phyloP scores from a whole-genome alignment of 53 echinoderm and acorn worm genomes.

The Crossaster papposus region DNA sequence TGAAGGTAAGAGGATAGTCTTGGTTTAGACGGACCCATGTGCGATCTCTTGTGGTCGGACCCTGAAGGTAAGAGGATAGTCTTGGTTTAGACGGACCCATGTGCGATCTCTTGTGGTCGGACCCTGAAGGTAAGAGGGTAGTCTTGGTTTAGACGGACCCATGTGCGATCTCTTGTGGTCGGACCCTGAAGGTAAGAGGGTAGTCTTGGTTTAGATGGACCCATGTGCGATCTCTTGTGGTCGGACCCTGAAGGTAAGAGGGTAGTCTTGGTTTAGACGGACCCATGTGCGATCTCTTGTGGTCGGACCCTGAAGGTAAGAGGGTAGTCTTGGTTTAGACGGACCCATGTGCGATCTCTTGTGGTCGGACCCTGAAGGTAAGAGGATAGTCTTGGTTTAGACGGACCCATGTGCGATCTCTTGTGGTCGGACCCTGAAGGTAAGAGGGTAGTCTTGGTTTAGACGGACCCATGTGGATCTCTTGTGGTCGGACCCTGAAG shows the following conservation, averaged over 20 bases:
- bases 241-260: slow-evolving; percentile 95
- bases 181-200: slow-evolving; percentile 89
- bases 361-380: slow-evolving; percentile 99
- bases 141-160: slow-evolving; percentile 82
- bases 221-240: slow-evolving; percentile 99
- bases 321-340: slow-evolving; percentile 47
- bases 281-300: slow-evolving; percentile 98
- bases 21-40: slow-evolving; percentile 99
- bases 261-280: slow-evolving; percentile 70
- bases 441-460: slow-evolving; percentile 17
- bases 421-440: slow-evolving; percentile 99
- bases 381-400: slow-evolving; percentile 7
- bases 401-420: slow-evolving; percentile 99
- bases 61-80: slow-evolving; percentile 79
- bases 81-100: slow-evolving; percentile 94
- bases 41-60: slow-evolving; percentile 98
- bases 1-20: slow-evolving; percentile 70
- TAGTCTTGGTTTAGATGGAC: slow-evolving; percentile 76
- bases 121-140: slow-evolving; percentile 85
- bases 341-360: slow-evolving; percentile 99
- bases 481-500: slow-evolving; percentile 99
- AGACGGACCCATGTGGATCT: slow-evolving; percentile 99
- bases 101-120: slow-evolving; percentile 99
- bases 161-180: slow-evolving; percentile 99
- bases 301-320: slow-evolving; percentile 99